Evolutionary conservation across 2,888 invertebrate genomes (phyloP).

Genomic region (Periphyllus acericola): DNA sequence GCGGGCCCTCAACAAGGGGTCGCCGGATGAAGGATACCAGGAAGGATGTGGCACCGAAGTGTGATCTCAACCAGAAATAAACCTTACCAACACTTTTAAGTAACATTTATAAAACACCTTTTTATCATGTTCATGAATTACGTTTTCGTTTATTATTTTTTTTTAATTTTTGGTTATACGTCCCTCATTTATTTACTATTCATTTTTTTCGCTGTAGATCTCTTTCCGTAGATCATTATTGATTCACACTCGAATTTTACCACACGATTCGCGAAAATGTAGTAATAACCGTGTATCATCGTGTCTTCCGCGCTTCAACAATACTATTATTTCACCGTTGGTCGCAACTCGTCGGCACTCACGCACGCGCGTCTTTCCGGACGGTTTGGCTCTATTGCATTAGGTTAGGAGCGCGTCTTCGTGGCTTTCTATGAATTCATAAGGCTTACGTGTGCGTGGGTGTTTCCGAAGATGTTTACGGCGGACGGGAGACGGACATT

Average conservation of each 20-base stretch:
- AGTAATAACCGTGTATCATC: too few relatives aligned
- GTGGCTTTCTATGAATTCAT: neutral
- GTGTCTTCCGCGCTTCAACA: too few relatives aligned
- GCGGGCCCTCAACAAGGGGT: conserved; percentile 84
- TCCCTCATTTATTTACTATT: too few relatives aligned
- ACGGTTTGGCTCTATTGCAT: neutral
- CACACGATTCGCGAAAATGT: too few relatives aligned
- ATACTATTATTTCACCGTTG: too few relatives aligned
- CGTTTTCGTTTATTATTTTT: too few relatives aligned
- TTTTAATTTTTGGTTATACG: too few relatives aligned
- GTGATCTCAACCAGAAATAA: conserved; percentile 66
- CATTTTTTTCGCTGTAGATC: too few relatives aligned
- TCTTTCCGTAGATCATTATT: too few relatives aligned
- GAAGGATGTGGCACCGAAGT: conserved; percentile 94
- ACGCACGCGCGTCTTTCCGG: too few relatives aligned
- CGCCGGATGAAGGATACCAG: conserved; percentile 91
- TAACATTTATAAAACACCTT: conserved; percentile 16
- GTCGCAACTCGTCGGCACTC: too few relatives aligned
- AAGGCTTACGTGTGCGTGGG: neutral
- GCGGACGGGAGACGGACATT: neutral
- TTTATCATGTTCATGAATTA: neutral
- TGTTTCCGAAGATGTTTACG: neutral
- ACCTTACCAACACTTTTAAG: conserved; percentile 21
- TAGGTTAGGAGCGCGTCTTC: neutral
- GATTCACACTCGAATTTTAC: too few relatives aligned